Conservation (phyloP, 2,888 invertebrate genomes). For the Hemithea aestivaria region DNA sequence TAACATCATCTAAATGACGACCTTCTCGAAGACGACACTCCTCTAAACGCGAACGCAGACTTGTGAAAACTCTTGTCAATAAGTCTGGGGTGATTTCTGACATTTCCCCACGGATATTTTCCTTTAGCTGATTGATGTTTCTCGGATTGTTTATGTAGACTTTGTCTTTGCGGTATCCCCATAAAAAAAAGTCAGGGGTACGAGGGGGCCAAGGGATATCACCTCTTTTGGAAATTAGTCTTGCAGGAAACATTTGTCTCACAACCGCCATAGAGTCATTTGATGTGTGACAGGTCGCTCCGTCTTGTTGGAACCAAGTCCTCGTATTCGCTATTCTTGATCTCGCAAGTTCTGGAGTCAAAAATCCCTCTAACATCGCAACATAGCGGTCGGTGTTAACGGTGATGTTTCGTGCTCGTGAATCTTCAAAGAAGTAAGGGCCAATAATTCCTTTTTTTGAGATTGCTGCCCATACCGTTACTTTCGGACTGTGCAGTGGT, state of each 20-base stretch:
- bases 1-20: slow-evolving; percentile 1
- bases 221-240: slow-evolving; percentile 9
- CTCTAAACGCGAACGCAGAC: too few species aligned
- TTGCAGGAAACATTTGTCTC: slow-evolving; percentile 10
- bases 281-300: slow-evolving; percentile 25
- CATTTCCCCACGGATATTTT: slow-evolving; percentile 20
- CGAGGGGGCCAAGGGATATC: slow-evolving; percentile 19
- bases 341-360: slow-evolving; percentile 16
- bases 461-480: slow-evolving; percentile 14
- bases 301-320: slow-evolving; percentile 25
- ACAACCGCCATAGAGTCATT: slow-evolving; percentile 16
- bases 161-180: slow-evolving; percentile 22
- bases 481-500: slow-evolving; percentile 20
- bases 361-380: slow-evolving; percentile 23
- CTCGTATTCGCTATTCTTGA: slow-evolving; percentile 1
- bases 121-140: slow-evolving; percentile 17
- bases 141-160: slow-evolving; percentile 18
- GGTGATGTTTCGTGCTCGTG: slow-evolving; percentile 4
- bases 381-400: slow-evolving; percentile 12
- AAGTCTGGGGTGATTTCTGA: slow-evolving; percentile 6
- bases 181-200: slow-evolving; percentile 23
- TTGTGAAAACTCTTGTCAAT: too few species aligned
- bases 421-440: slow-evolving; percentile 31
- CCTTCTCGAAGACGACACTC: too few species aligned
- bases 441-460: slow-evolving; percentile 21